Percentiles rank a stretch among this genome's conserved stretches.
phyloP scores from a whole-genome alignment of 2,113 vertebrate genomes.

The Toxostoma redivivum region DNA sequence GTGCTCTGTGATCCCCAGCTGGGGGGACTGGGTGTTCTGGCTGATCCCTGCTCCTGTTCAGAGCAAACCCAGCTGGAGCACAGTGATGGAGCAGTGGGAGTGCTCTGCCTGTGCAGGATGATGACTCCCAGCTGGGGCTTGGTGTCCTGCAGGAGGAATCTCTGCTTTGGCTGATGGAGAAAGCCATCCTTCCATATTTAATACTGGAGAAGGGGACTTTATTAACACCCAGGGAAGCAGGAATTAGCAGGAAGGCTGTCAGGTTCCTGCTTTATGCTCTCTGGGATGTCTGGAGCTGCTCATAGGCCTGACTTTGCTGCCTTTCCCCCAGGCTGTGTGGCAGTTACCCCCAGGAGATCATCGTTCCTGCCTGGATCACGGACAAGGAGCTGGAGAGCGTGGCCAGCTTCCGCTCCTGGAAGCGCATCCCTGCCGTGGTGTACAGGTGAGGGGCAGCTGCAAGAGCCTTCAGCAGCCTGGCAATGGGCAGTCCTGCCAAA shows the following conservation, averaged over 20 bases:
- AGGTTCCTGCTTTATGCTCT: not conserved
- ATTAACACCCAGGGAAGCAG: not conserved
- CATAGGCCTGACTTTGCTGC: not conserved
- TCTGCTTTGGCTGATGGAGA: not conserved
- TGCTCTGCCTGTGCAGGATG: not conserved
- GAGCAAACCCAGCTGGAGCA: not conserved
- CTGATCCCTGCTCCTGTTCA: not conserved
- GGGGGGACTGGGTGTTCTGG: not conserved
- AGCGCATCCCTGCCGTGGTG: constrained; percentile 94
- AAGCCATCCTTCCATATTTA: not conserved
- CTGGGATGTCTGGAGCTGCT: not conserved
- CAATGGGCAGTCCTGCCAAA: not conserved
- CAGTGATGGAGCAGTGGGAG: not conserved
- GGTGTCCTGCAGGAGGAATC: not conserved
- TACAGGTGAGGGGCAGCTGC: constrained; percentile 79
- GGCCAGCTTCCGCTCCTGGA: constrained; percentile 94
- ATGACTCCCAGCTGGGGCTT: not conserved
- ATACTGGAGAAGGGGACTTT: not conserved
- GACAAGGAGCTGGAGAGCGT: constrained; percentile 97
- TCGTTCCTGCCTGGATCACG: constrained; percentile 95
- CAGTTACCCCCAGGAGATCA: constrained; percentile 94
- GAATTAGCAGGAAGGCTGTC: not conserved
- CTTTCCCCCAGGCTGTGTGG: constrained; percentile 83
- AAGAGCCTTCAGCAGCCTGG: not conserved
- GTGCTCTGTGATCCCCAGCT: not conserved